Evolutionary conservation across 2,113 vertebrate genomes (phyloP).

Genomic region (Pangasianodon hypophthalmus): DNA sequence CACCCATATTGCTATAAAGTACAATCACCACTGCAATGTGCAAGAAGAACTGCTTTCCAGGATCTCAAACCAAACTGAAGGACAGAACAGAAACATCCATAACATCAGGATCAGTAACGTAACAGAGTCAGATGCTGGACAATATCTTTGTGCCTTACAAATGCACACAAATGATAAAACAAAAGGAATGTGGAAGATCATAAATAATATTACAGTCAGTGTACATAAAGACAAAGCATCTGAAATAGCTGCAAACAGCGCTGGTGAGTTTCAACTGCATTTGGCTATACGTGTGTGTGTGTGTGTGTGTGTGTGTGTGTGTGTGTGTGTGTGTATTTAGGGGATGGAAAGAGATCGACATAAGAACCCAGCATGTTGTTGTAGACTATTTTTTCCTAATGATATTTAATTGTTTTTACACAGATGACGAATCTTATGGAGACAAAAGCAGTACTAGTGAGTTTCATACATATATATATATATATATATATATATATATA

Average conservation of each 20-base stretch:
- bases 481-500: too few species aligned
- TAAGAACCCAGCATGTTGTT: neutral
- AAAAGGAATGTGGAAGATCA: slow-evolving; percentile 31
- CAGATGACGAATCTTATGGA: neutral
- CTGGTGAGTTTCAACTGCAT: too few species aligned
- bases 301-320: too few species aligned
- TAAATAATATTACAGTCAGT: slow-evolving; percentile 42
- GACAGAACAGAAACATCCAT: neutral
- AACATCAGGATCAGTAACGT: slow-evolving; percentile 42
- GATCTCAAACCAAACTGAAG: neutral
- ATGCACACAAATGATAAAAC: neutral
- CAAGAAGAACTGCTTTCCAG: neutral
- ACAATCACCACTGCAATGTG: slow-evolving; percentile 2
- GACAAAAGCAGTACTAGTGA: too few species aligned
- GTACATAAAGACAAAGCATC: neutral
- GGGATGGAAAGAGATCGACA: neutral
- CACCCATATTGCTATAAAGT: rapidly evolving
- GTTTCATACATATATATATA: too few species aligned
- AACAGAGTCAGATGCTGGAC: slow-evolving; percentile 43
- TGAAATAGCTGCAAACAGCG: neutral
- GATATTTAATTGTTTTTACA: neutral
- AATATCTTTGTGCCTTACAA: slow-evolving; percentile 47
- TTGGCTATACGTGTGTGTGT: neutral
- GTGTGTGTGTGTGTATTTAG: neutral
- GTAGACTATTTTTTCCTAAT: neutral